Base-by-base conservation (phyloP, 1,140 invertebrate species). In the Protaetia brevitarsis region DNA sequence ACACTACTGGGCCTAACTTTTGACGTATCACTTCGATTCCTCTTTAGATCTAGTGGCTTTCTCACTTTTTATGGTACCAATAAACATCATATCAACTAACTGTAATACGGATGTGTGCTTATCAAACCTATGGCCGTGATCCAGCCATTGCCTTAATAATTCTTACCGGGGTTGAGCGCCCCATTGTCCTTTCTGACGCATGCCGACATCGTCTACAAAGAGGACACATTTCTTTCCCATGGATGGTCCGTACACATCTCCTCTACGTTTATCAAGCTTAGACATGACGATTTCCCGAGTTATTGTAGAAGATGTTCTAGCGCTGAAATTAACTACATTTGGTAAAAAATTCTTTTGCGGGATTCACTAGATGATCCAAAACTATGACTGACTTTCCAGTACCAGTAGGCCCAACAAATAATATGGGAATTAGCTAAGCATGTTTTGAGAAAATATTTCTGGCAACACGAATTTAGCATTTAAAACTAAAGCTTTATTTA, bases 261-360 rank as follows among this genome's bases (percentile, higher is more conserved):
- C 96, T 36, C 94, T 84, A 64, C 95, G 81, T 77, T 92, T 87
- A 79, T 97, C 95, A 11, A 98, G 81, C 79, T 97, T 97, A 0
- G 92, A 91, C 92, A 97, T 96, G 0, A 98, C 89, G 26, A 95
- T 94, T 66, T 97, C 94, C 84, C 97, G 95, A 1, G 92, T 93
- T 77, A 78, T 76, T 5, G 82, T 89, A 2, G 94, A 92, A 8
- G 84, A 88, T 4, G 95, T 96, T 73, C 92, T 84, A 0, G 95
- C 94, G 36, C 94, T 96, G 77, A 97, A 96, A 77, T 96, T 96
- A 51, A 97, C 84, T 0, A 90, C 85, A 77, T 95, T 97, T 0
- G 92, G 86, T 6, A 93, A 81, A 73, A 88, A 94, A 71, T 91
- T 94, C 88, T 72, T 89, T 91, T 1, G 93, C 85, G 21, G 96